Evolutionary conservation across 2,113 vertebrate genomes (phyloP), one percentile per base, ranked within the genome.

Genomic region (Oxyruncus cristatus): DNA sequence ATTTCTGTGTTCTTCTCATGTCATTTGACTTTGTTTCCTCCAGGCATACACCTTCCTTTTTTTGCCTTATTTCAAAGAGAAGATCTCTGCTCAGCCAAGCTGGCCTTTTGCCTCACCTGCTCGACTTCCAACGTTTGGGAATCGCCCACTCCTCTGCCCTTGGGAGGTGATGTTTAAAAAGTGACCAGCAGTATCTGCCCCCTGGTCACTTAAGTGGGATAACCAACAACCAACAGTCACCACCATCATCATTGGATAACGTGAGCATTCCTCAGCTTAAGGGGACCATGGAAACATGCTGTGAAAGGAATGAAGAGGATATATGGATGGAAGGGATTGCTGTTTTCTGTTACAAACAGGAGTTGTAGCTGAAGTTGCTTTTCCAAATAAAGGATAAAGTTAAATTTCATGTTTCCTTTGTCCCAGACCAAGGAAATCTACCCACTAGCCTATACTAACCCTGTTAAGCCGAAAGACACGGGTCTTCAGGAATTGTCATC

Each of bases 401-500:
- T 58, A 58, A 26, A 59, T 86, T 58, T 80, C 6, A 7, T 41
- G 3, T 66, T 80, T 66, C 50, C 46, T 86, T 91, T 84, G 41
- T 68, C 49, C 30, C 30, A 21, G 24, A 20, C 12, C 20, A 20
- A 24, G 39, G n/a, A 37, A 37, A 46, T 70, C 28, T 62, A 14
- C 16, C 20, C 23, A 24, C n/a, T 63, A 71, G 12, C 37, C 35
- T 71, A 8, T 84, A 30, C 26, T 66, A 52, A 68, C 24, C 32
- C 14, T 58, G 7, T 33, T 70, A 42, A 80, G 6, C 5, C 0
- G 0, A 79, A 79, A 85, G 14, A 4, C 20, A 17, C 22, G 5
- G 46, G 14, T 61, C 49, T 89, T 86, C 68, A 78, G 27, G n/a
- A 80, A 28, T 33, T 82, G 30, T 53, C 14, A 4, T 66, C 56